These are phyloP conservation scores for Periophthalmodon schlosseri DNA, from an alignment of 2,113 vertebrate species.

Conservation along the genomic window DNA sequence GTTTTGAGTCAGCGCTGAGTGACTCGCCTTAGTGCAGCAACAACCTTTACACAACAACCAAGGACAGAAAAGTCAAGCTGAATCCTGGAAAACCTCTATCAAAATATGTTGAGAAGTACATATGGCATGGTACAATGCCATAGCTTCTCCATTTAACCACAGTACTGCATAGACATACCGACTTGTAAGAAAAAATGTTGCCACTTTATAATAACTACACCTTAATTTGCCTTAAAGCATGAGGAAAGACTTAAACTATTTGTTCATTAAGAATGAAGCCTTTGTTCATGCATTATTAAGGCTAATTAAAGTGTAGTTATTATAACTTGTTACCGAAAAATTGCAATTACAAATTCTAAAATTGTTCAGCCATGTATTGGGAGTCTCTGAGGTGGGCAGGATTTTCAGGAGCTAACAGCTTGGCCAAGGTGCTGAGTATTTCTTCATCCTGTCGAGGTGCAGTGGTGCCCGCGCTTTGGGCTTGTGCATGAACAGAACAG, in stretches of 20 bases:
- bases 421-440: slow-evolving; percentile 29
- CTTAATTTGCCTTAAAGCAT: too few relatives aligned
- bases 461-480: slow-evolving; percentile 27
- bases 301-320: too few relatives aligned
- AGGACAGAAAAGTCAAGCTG: slow-evolving; percentile 9
- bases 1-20: slow-evolving; percentile 12
- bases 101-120: neutral
- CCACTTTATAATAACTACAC: too few relatives aligned
- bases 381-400: slow-evolving; percentile 10
- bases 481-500: slow-evolving; percentile 52
- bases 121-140: neutral
- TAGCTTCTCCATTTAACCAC: neutral
- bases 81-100: neutral
- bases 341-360: neutral
- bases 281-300: too few relatives aligned
- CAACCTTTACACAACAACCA: slow-evolving; percentile 31
- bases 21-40: slow-evolving; percentile 16
- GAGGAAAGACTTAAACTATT: too few relatives aligned
- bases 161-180: neutral
- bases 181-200: neutral
- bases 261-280: too few relatives aligned
- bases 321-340: too few relatives aligned
- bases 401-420: slow-evolving; percentile 24
- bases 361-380: slow-evolving; percentile 1
- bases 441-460: slow-evolving; percentile 39